phyloP scores from a whole-genome alignment of 1,140 invertebrate genomes.

The Drosophila lacteicornis region DNA sequence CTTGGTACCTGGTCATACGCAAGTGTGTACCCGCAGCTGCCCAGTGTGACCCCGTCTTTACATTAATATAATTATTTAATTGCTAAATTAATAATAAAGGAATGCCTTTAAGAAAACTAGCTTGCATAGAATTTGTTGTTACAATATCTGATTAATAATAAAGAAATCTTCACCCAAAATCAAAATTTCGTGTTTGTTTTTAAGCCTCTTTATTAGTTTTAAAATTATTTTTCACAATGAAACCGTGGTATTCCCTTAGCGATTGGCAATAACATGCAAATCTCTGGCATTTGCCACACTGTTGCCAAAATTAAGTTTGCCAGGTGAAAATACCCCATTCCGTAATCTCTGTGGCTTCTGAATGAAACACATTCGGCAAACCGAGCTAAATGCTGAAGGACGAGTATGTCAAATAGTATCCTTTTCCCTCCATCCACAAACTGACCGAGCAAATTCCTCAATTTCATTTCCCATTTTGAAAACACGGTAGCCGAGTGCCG shows the following conservation, averaged over 20 bases:
- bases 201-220: neutral
- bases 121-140: too few relatives aligned
- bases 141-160: too few relatives aligned
- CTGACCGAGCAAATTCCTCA: conserved; percentile 34
- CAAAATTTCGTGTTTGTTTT: neutral
- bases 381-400: conserved; percentile 38
- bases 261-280: neutral
- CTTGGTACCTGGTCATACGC: too few relatives aligned
- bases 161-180: neutral
- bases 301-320: conserved; percentile 20
- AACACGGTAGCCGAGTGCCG: conserved; percentile 19
- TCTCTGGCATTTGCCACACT: conserved; percentile 10
- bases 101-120: too few relatives aligned
- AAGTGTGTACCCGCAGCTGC: too few relatives aligned
- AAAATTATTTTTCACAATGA: neutral
- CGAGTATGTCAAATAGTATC: conserved; percentile 46
- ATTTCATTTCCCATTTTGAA: conserved; percentile 43
- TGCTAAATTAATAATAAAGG: too few relatives aligned
- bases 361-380: conserved; percentile 46
- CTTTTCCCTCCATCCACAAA: conserved; percentile 1
- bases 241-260: neutral
- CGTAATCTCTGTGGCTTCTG: conserved; percentile 19
- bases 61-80: too few relatives aligned
- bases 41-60: too few relatives aligned
- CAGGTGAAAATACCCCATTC: conserved; percentile 17